Percentiles rank a stretch among this genome's conserved stretches.
These are phyloP conservation scores for Tympanuchus pallidicinctus DNA, from an alignment of 2,113 vertebrate species.

Conservation along the genomic window DNA sequence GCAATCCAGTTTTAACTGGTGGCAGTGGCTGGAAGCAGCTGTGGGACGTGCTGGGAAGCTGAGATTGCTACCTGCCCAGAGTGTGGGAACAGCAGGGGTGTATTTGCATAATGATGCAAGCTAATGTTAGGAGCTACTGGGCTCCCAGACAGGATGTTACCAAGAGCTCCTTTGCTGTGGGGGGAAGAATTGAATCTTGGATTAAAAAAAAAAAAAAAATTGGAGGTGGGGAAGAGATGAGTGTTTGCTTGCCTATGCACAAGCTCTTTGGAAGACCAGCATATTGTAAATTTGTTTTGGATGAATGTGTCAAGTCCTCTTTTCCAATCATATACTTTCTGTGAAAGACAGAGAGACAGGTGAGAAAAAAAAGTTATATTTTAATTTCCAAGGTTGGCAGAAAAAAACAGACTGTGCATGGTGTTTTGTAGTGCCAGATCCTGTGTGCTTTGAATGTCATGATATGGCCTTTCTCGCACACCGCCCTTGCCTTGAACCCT, in stretches of 20 bases:
- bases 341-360: background rate
- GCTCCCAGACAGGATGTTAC: background rate
- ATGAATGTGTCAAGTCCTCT: rapidly evolving
- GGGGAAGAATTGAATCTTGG: background rate
- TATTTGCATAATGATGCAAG: constrained; percentile 23
- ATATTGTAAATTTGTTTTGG: background rate
- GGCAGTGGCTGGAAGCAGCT: background rate
- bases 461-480: rapidly evolving
- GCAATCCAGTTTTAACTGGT: background rate
- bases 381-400: background rate
- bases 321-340: background rate
- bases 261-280: background rate
- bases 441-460: rapidly evolving
- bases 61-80: background rate
- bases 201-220: background rate
- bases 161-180: background rate
- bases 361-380: background rate
- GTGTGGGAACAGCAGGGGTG: constrained; percentile 16
- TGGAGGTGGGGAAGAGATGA: background rate
- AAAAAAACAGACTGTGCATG: background rate
- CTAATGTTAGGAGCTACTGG: background rate
- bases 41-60: background rate
- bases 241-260: background rate
- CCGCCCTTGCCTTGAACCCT: rapidly evolving
- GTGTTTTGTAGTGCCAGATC: background rate